Percentiles rank a stretch among this genome's conserved stretches.
These are phyloP conservation scores for Helobdella robusta DNA, from an alignment of 2,888 invertebrate genomes.

Conservation along the genomic window DNA sequence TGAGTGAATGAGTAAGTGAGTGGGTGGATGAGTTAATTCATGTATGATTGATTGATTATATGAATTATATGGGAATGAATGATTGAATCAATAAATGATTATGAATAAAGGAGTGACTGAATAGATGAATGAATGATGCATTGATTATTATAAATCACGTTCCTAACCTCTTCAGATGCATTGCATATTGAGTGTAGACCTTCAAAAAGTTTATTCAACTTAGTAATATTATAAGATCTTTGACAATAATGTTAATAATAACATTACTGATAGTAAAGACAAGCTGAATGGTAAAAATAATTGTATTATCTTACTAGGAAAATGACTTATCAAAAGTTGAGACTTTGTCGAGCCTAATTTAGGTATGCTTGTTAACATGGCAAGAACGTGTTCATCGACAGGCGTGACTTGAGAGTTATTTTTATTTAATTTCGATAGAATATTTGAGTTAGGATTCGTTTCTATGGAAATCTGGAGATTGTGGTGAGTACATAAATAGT, in stretches of 20 bases:
- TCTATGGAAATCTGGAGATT: background rate
- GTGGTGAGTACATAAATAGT: no score
- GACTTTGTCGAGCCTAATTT: constrained; percentile 9
- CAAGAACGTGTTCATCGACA: background rate
- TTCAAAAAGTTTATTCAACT: background rate
- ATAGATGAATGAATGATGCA: no score
- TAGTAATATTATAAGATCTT: background rate
- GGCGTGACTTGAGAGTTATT: background rate
- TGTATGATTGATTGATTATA: no score
- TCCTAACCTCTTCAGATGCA: background rate
- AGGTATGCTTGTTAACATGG: background rate
- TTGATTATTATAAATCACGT: no score
- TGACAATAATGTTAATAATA: background rate
- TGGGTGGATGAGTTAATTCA: no score
- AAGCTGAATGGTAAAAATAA: background rate
- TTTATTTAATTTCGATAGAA: background rate
- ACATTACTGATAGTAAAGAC: background rate
- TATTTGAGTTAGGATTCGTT: background rate
- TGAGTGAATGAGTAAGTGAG: no score
- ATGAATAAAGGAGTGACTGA: no score
- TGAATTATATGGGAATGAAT: no score
- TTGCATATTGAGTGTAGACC: background rate
- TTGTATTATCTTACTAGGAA: background rate
- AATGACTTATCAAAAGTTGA: constrained; percentile 2
- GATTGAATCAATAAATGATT: no score